A percentile compares a stretch with the other conserved stretches of the same genome.
Conservation (phyloP, 2,888 invertebrate species). For the Caenorhabditis uteleia region DNA sequence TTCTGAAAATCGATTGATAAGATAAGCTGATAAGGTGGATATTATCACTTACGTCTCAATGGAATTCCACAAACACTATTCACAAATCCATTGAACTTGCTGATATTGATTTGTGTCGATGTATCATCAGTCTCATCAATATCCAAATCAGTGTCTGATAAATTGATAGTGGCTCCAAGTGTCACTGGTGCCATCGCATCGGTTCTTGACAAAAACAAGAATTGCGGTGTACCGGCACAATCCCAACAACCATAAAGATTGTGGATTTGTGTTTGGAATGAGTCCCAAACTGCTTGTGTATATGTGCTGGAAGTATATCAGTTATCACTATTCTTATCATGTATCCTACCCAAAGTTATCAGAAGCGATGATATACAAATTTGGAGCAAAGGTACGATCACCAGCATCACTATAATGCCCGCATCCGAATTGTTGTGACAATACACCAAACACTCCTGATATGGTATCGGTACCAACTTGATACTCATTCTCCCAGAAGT, state of each 20-base stretch:
- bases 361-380: slow-evolving; percentile 32
- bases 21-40: no score
- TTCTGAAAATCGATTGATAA: no score
- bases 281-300: slow-evolving; percentile 13
- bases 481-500: background rate
- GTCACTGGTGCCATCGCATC: background rate
- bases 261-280: slow-evolving; percentile 15
- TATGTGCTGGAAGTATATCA: no score
- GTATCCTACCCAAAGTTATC: slow-evolving; percentile 20
- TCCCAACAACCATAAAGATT: slow-evolving; percentile 30
- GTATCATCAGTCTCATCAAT: slow-evolving; percentile 30
- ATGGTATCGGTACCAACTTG: background rate
- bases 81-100: slow-evolving; percentile 27
- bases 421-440: slow-evolving; percentile 33
- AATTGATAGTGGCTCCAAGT: slow-evolving; percentile 8
- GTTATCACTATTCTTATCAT: no score
- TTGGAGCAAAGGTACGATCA: slow-evolving; percentile 36
- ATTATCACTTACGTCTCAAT: no score
- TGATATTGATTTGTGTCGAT: slow-evolving; percentile 25
- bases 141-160: slow-evolving; percentile 19
- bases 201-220: slow-evolving; percentile 27
- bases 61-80: slow-evolving; percentile 12
- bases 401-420: slow-evolving; percentile 28
- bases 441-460: background rate
- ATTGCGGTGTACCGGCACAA: slow-evolving; percentile 27